phyloP scores from a whole-genome alignment of 2,888 invertebrate genomes.

The Syritta pipiens region DNA sequence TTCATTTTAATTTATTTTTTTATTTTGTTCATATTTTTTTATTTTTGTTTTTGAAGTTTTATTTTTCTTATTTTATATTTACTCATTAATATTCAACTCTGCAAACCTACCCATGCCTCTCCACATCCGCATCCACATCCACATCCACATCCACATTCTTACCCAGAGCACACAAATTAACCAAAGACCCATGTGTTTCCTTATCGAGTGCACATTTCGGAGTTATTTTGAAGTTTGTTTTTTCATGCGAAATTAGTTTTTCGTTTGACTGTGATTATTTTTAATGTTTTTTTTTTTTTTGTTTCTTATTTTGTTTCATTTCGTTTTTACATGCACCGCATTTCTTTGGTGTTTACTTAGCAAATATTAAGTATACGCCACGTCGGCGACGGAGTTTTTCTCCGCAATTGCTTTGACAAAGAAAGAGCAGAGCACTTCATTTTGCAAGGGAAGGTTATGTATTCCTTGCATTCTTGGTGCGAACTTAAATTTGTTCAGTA shows the following conservation, averaged over 20 bases:
- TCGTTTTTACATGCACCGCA: slow-evolving; percentile 9
- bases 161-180: slow-evolving; percentile 26
- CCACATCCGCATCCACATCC: slow-evolving; percentile 10
- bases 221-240: slow-evolving; percentile 24
- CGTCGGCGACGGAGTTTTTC: too few species aligned
- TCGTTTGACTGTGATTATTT: neutral
- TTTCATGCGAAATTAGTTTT: neutral
- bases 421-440: too few species aligned
- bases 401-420: too few species aligned
- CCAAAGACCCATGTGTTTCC: slow-evolving; percentile 1
- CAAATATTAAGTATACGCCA: slow-evolving; percentile 47
- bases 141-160: slow-evolving; percentile 9
- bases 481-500: slow-evolving; percentile 2
- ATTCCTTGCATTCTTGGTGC: too few species aligned
- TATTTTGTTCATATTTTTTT: slow-evolving; percentile 5
- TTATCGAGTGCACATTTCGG: slow-evolving; percentile 28
- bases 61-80: slow-evolving; percentile 36
- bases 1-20: slow-evolving; percentile 70
- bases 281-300: slow-evolving; percentile 1
- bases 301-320: slow-evolving; percentile 29
- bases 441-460: too few species aligned
- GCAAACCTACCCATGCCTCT: too few species aligned
- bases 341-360: slow-evolving; percentile 5
- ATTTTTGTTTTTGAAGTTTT: slow-evolving; percentile 13
- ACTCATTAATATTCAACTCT: slow-evolving; percentile 24